phyloP scores from a whole-genome alignment of 2,888 invertebrate genomes.

The Drosophila rubida region DNA sequence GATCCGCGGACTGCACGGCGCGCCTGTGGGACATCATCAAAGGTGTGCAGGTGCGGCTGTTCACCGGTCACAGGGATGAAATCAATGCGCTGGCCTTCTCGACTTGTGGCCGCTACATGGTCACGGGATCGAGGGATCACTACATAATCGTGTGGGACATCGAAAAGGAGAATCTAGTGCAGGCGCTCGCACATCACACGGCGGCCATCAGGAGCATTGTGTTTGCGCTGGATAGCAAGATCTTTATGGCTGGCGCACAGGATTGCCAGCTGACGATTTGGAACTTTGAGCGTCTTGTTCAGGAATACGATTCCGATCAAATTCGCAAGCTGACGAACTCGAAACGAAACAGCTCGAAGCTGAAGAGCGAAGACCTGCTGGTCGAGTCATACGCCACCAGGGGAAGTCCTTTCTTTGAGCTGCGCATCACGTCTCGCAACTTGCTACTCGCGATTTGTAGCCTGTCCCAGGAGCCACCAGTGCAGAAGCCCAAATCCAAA shows the following conservation, averaged over 20 bases:
- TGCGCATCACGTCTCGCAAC: slow-evolving; percentile 45
- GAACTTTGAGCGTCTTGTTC: slow-evolving; percentile 52
- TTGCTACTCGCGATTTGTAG: slow-evolving; percentile 48
- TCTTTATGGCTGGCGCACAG: slow-evolving; percentile 48
- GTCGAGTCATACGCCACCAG: slow-evolving; percentile 35
- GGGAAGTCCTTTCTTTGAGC: slow-evolving; percentile 33
- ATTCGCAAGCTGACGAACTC: neutral
- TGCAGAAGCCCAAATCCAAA: too few relatives aligned
- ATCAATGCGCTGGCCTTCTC: slow-evolving; percentile 50
- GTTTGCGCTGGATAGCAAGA: slow-evolving; percentile 48
- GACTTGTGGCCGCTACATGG: slow-evolving; percentile 54
- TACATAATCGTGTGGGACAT: slow-evolving; percentile 60
- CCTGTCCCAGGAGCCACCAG: too few relatives aligned
- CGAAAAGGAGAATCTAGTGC: slow-evolving; percentile 32
- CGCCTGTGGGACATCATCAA: slow-evolving; percentile 62
- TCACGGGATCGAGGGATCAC: slow-evolving; percentile 52
- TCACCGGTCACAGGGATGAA: slow-evolving; percentile 43
- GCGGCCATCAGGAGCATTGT: slow-evolving; percentile 36
- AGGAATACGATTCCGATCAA: slow-evolving; percentile 22
- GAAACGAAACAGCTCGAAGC: neutral
- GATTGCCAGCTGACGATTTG: slow-evolving; percentile 54
- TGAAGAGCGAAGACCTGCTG: slow-evolving; percentile 19
- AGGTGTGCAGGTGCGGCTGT: slow-evolving; percentile 53
- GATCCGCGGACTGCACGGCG: slow-evolving; percentile 61
- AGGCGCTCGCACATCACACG: slow-evolving; percentile 38